Percentiles rank a stretch among this genome's conserved stretches.
These are phyloP conservation scores for Phenganax marumi DNA, from an alignment of 92 coral and sea anemone genomes.

Conservation along the genomic window DNA sequence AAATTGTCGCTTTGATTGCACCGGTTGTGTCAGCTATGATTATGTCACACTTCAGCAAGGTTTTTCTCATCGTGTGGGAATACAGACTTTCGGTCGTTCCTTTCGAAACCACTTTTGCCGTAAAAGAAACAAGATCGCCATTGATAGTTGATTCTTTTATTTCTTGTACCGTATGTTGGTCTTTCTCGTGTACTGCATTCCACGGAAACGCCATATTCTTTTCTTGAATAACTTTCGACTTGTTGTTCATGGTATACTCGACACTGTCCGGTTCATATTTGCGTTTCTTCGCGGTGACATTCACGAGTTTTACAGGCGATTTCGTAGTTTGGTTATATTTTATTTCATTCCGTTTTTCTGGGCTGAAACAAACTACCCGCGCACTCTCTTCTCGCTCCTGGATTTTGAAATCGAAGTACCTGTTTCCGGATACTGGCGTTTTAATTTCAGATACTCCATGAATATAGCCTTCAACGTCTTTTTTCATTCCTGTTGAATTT, in stretches of 20 bases:
- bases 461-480: slow-evolving; percentile 12
- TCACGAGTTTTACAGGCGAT: slow-evolving; percentile 9
- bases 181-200: slow-evolving; percentile 27
- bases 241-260: slow-evolving; percentile 11
- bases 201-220: slow-evolving; percentile 33
- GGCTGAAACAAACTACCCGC: not conserved
- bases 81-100: slow-evolving; percentile 10
- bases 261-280: slow-evolving; percentile 8
- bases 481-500: not conserved
- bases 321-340: not conserved
- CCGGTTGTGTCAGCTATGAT: slow-evolving; percentile 41
- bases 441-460: slow-evolving; percentile 5
- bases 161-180: slow-evolving; percentile 20
- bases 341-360: slow-evolving; percentile 11
- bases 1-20: slow-evolving; percentile 42
- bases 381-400: slow-evolving; percentile 8
- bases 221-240: slow-evolving; percentile 3
- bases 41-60: slow-evolving; percentile 43
- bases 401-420: slow-evolving; percentile 12
- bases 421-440: slow-evolving; percentile 9
- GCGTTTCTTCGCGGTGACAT: slow-evolving; percentile 11
- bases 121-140: slow-evolving; percentile 47
- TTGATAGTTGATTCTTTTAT: slow-evolving; percentile 35
- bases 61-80: slow-evolving; percentile 34
- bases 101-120: slow-evolving; percentile 48